A percentile compares a stretch with the other conserved stretches of the same genome.
phyloP scores from a whole-genome alignment of 2,113 vertebrate genomes.

The Ceratotherium simum region DNA sequence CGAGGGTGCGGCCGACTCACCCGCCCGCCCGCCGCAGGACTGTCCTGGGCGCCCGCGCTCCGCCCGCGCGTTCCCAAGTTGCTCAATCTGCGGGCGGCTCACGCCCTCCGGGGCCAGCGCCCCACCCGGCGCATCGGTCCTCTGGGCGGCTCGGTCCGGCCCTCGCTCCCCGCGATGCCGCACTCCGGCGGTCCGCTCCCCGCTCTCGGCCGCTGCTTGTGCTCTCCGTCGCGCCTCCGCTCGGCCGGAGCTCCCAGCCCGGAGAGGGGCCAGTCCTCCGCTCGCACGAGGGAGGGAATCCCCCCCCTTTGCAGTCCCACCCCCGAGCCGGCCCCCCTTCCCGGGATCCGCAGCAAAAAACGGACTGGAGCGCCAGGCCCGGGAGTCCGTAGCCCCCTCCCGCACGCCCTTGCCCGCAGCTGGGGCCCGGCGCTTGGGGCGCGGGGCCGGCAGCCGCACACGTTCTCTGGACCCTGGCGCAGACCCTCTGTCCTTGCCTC shows the following conservation, averaged over 20 bases:
- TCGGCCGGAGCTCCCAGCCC: constrained; percentile 41
- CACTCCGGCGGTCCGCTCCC: neutral
- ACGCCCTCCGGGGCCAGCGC: constrained; percentile 72
- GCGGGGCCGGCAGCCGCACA: neutral
- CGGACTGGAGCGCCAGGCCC: constrained; percentile 79
- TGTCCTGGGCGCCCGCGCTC: constrained; percentile 75
- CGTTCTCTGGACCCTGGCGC: neutral
- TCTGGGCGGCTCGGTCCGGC: constrained; percentile 21
- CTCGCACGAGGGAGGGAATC: constrained; percentile 81
- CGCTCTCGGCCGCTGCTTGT: constrained; percentile 20
- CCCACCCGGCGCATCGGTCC: constrained; percentile 77
- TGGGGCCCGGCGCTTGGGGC: neutral
- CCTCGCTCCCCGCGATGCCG: neutral
- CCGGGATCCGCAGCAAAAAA: constrained; percentile 81
- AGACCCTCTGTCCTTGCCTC: neutral
- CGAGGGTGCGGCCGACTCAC: constrained; percentile 74
- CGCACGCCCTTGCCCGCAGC: neutral
- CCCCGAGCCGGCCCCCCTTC: constrained; percentile 76
- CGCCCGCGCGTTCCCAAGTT: constrained; percentile 71
- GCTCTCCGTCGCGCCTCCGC: constrained; percentile 61
- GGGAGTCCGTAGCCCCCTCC: constrained; percentile 76
- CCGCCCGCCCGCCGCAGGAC: constrained; percentile 58
- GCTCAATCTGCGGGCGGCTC: constrained; percentile 78
- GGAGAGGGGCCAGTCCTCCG: constrained; percentile 67
- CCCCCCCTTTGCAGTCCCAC: constrained; percentile 77